phyloP scores from a whole-genome alignment of 2,113 vertebrate genomes.

The Nothoprocta pentlandii region DNA sequence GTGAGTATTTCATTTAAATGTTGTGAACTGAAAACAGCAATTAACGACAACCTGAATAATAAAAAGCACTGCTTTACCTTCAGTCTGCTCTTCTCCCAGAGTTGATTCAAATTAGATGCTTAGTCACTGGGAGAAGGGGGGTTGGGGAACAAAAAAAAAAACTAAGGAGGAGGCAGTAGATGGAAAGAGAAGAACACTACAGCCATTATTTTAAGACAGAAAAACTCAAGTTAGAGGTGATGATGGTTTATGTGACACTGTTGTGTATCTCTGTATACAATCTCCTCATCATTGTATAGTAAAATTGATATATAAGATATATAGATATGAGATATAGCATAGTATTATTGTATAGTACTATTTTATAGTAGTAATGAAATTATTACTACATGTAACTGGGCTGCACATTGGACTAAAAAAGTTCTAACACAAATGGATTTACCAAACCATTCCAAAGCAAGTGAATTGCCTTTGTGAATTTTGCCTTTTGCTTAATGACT shows the following conservation, averaged over 20 bases:
- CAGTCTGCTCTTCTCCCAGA: slow-evolving; percentile 22
- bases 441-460: neutral
- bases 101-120: slow-evolving; percentile 41
- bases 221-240: neutral
- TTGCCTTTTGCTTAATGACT: neutral
- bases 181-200: rapidly evolving
- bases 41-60: slow-evolving; percentile 50
- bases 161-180: neutral
- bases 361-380: too few relatives aligned
- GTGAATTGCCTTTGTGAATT: neutral
- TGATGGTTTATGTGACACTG: rapidly evolving
- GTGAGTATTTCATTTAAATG: slow-evolving; percentile 46
- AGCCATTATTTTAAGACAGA: neutral
- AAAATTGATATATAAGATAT: too few relatives aligned
- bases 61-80: slow-evolving; percentile 57
- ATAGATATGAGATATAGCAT: too few relatives aligned
- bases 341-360: too few relatives aligned
- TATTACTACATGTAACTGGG: neutral
- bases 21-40: slow-evolving; percentile 61
- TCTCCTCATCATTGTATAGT: too few relatives aligned
- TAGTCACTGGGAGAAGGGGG: neutral
- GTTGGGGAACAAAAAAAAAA: neutral
- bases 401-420: neutral
- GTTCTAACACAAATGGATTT: neutral
- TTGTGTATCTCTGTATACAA: neutral